Base-by-base conservation (phyloP, 2,113 vertebrate species). In the Protomyctophum bolini region DNA sequence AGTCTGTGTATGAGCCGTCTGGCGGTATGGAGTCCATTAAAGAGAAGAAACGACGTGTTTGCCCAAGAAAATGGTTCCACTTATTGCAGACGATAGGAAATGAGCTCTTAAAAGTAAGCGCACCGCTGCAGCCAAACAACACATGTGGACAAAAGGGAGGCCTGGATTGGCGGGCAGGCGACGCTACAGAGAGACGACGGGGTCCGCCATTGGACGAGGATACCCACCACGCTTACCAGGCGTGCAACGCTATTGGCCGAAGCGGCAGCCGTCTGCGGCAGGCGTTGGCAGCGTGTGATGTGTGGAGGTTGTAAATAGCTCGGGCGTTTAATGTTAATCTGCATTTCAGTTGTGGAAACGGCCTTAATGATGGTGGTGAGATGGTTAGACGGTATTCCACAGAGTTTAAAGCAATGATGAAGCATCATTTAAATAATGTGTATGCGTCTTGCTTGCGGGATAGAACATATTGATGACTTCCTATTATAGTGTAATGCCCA, bases 231-330 rank as follows among this genome's bases (percentile, higher is more conserved):
- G 72, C 62, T 47, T 63, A 28, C 59, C 14, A 72, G 73, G 58
- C 55, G 63, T 7, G 7, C 11, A 62, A n/a, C 59, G 56, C 57
- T 77, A 89, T 88, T 86, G 89, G 79, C 54, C 50, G 75, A 50
- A 63, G 75, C 50, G 66, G 15, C 59, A 66, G 58, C 72, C 50
- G 56, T 59, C 77, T 77, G 54, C 33, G 68, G 52, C 68, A 75
- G 47, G 65, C 63, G 65, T 63, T 68, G 67, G 28, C 66, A 76
- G 80, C 75, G 78, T 77, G 73, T 87, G 85, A 88, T 89, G 88
- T 91, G 89, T 87, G 84, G 71, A 83, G 75, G 79, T 87, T 82
- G 85, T 80, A 85, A 87, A 89, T 86, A 83, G 74, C 83, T 82
- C 58, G 7, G 79, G 80, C 76, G 61, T 69, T 88, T 83, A 75